Evolutionary conservation across 2,797 vertebrate genomes (phyloP).

Genomic region (Liparis tanakae): DNA sequence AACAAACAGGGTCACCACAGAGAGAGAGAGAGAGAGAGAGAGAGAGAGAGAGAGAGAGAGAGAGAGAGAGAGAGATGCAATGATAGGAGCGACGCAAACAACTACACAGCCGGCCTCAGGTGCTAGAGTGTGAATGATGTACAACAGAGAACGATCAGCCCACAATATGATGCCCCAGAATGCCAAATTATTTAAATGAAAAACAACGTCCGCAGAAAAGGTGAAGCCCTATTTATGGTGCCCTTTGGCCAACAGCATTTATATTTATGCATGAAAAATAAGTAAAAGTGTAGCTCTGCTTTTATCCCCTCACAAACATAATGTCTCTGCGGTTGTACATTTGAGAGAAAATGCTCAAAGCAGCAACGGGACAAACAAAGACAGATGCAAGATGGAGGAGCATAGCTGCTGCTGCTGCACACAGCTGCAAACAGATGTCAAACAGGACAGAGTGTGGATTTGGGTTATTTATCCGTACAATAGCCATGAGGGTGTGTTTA

Average conservation of each 20-base stretch:
- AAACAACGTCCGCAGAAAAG: slow-evolving; percentile 14
- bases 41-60: too few species aligned
- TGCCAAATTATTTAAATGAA: slow-evolving; percentile 37
- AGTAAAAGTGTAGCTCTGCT: background rate
- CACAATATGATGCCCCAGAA: slow-evolving; percentile 3
- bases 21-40: too few species aligned
- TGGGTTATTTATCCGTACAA: slow-evolving; percentile 43
- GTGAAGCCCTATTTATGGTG: background rate
- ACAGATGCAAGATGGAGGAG: slow-evolving; percentile 40
- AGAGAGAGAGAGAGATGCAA: too few species aligned
- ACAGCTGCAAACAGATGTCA: slow-evolving; percentile 58
- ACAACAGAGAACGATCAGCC: background rate
- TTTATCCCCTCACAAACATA: background rate
- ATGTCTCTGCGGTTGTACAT: background rate
- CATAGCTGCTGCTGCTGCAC: slow-evolving; percentile 29
- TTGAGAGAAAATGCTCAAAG: background rate
- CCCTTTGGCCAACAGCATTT: background rate
- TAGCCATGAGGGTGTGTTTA: slow-evolving; percentile 37
- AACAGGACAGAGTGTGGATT: slow-evolving; percentile 53
- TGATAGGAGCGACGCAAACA: slow-evolving; percentile 5
- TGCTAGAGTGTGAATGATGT: slow-evolving; percentile 9
- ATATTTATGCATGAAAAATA: background rate
- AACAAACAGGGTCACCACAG: too few species aligned
- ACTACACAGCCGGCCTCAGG: slow-evolving; percentile 28
- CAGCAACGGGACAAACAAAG: slow-evolving; percentile 12